A percentile compares a stretch with the other conserved stretches of the same genome.
These are phyloP conservation scores for Poeciliopsis turrubarensis DNA, from an alignment of 2,113 vertebrate species.

Conservation along the genomic window DNA sequence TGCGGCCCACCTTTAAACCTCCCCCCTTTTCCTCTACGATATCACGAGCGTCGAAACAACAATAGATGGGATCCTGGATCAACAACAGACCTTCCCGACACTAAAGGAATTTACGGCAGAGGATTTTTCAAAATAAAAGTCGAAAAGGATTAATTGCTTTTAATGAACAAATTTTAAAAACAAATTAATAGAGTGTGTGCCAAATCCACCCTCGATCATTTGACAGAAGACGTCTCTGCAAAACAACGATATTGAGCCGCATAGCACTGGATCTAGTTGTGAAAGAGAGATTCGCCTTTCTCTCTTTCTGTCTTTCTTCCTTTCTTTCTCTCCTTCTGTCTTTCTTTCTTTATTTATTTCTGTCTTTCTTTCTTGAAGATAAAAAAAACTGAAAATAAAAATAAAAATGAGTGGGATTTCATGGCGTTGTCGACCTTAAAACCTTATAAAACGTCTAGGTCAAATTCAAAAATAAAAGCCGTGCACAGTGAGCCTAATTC, in stretches of 20 bases:
- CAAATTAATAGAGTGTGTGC: no score
- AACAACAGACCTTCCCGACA: constrained; percentile 67
- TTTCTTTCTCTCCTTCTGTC: no score
- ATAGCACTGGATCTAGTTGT: not conserved
- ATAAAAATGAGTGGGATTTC: no score
- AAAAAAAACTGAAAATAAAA: no score
- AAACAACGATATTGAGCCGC: not conserved
- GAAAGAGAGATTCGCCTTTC: accelerated
- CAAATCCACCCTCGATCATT: no score
- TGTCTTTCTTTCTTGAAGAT: not conserved
- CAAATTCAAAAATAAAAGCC: no score
- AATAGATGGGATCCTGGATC: constrained; percentile 13
- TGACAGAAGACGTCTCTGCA: not conserved
- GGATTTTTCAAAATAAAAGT: constrained; percentile 69
- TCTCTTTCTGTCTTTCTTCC: no score
- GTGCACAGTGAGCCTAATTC: no score
- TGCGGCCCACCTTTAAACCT: not conserved
- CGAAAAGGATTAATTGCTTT: not conserved
- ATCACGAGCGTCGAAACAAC: not conserved
- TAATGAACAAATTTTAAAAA: no score
- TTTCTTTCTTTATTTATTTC: no score
- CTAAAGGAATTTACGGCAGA: constrained; percentile 53
- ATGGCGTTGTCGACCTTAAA: no score
- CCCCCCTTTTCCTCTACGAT: not conserved
- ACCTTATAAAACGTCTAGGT: no score